Conservation (phyloP, 2,113 vertebrate genomes). For the Malurus cyaneus region DNA sequence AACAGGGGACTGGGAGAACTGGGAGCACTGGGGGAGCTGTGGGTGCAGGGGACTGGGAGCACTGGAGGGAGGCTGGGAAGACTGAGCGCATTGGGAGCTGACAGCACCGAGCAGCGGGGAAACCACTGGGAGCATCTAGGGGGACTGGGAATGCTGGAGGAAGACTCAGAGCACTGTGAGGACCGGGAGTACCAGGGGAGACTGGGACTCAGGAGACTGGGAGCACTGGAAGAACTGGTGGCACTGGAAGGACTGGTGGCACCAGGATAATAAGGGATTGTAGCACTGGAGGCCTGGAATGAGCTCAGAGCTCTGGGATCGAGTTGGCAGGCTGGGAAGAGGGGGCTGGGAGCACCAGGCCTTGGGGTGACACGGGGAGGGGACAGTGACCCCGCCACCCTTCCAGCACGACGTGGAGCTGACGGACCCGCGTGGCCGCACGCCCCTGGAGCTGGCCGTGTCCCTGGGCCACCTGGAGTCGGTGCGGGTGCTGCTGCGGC, state of each 20-base stretch:
- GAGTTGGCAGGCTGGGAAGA: background rate
- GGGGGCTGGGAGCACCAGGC: background rate
- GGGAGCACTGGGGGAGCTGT: background rate
- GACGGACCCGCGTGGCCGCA: slow-evolving; percentile 87
- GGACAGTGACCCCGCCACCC: background rate
- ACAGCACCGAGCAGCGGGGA: too few relatives aligned
- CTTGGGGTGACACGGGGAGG: background rate
- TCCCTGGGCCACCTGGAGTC: slow-evolving; percentile 92
- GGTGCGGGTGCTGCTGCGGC: slow-evolving; percentile 84
- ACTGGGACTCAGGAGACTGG: background rate
- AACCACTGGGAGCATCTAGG: too few relatives aligned
- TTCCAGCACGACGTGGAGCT: slow-evolving; percentile 84
- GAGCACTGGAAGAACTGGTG: background rate
- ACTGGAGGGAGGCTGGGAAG: too few relatives aligned
- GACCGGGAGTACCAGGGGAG: background rate
- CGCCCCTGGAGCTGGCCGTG: slow-evolving; percentile 89
- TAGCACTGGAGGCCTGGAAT: background rate
- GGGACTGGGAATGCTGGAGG: too few relatives aligned
- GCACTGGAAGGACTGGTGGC: background rate
- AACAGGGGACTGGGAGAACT: too few relatives aligned
- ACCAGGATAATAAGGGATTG: background rate
- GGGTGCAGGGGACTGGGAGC: too few relatives aligned
- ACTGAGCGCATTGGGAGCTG: background rate
- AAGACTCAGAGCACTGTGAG: background rate
- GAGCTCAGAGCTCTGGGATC: background rate